Percentiles rank a stretch among this genome's conserved stretches.
These are phyloP conservation scores for Temnothorax longispinosus DNA, from an alignment of 1,140 invertebrate genomes.

Conservation along the genomic window DNA sequence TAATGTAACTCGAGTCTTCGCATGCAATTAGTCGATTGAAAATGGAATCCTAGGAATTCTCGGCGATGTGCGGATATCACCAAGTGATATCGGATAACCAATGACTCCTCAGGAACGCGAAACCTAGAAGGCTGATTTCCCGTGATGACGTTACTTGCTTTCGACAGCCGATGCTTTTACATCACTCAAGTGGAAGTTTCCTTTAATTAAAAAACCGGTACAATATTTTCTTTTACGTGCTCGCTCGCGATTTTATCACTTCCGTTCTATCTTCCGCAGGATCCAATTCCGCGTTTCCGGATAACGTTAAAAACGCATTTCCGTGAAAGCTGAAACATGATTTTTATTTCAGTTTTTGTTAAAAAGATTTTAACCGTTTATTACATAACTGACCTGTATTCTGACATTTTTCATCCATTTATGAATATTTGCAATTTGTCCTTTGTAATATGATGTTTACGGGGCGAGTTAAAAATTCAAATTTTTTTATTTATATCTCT, in stretches of 20 bases:
- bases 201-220: slow-evolving; percentile 13
- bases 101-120: slow-evolving; percentile 21
- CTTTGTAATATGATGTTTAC: neutral
- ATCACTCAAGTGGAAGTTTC: neutral
- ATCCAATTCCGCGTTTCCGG: neutral
- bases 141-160: neutral
- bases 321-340: neutral
- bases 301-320: slow-evolving; percentile 11
- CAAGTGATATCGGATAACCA: slow-evolving; percentile 4
- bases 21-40: slow-evolving; percentile 52
- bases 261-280: neutral
- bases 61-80: slow-evolving; percentile 21
- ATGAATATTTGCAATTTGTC: neutral
- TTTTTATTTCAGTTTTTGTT: slow-evolving; percentile 28
- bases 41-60: slow-evolving; percentile 46
- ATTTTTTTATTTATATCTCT: neutral
- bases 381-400: neutral
- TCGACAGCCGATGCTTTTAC: neutral
- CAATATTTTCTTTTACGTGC: neutral
- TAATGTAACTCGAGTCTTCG: slow-evolving; percentile 30
- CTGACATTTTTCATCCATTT: neutral
- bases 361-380: neutral
- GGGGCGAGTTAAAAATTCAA: neutral
- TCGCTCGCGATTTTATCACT: neutral
- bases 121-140: neutral